Evolutionary conservation across 2,888 invertebrate genomes (phyloP).

Genomic region (Myathropa florea): DNA sequence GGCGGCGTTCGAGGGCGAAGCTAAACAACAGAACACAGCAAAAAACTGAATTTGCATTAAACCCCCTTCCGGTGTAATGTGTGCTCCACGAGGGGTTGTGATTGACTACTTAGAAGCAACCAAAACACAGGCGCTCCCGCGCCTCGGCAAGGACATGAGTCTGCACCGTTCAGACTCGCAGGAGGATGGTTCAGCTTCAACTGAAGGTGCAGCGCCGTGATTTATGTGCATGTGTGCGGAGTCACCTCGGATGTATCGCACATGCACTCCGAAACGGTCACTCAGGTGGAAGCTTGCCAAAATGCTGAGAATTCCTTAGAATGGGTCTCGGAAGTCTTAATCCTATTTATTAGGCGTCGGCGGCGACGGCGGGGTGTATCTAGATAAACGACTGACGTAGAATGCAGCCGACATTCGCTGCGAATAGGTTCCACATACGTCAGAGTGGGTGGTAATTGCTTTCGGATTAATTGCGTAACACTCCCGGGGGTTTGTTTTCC

Average conservation of each 20-base stretch:
- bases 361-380: background rate
- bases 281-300: conserved; percentile 32
- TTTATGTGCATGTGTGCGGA: background rate
- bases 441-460: conserved; percentile 9
- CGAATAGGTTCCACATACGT: background rate
- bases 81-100: background rate
- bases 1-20: background rate
- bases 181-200: background rate
- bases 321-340: conserved; percentile 23
- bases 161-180: background rate
- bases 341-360: conserved; percentile 34
- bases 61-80: background rate
- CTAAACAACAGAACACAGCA: background rate
- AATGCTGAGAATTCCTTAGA: conserved; percentile 14
- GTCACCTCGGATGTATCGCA: background rate
- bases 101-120: background rate
- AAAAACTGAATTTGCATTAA: background rate
- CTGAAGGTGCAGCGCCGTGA: background rate
- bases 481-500: background rate
- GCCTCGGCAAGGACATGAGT: background rate
- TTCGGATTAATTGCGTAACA: conserved; percentile 19
- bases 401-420: conserved; percentile 10
- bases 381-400: conserved; percentile 5
- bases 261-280: too few species aligned
- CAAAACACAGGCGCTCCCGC: background rate